Evolutionary conservation across 2,888 invertebrate genomes (phyloP).

Genomic region (Athalia circularis): DNA sequence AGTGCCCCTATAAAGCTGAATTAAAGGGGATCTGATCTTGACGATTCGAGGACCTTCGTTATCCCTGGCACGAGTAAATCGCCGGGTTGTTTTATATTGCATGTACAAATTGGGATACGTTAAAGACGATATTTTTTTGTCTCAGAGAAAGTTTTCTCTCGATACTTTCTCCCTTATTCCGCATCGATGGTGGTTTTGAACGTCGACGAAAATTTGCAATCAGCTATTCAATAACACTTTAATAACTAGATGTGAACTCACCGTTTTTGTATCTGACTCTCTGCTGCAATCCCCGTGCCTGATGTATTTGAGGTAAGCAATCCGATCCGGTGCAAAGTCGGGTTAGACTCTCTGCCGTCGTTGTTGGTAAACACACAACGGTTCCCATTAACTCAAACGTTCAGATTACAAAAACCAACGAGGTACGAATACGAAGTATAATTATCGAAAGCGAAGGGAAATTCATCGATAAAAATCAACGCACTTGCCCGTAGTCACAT

Average conservation of each 20-base stretch:
- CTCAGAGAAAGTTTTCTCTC: not conserved
- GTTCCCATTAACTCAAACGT: slow-evolving; percentile 34
- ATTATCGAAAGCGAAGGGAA: not conserved
- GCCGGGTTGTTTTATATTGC: no score
- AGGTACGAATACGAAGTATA: not conserved
- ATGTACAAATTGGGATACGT: not conserved
- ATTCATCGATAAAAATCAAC: not conserved
- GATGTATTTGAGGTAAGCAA: slow-evolving; percentile 16
- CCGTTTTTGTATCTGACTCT: slow-evolving; percentile 16
- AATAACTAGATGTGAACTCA: not conserved
- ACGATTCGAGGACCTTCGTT: no score
- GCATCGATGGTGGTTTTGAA: not conserved
- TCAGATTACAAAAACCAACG: not conserved
- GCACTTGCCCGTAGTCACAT: not conserved
- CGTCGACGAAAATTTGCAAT: no score
- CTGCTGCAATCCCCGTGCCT: not conserved
- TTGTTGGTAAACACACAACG: slow-evolving; percentile 29
- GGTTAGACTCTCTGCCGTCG: slow-evolving; percentile 19
- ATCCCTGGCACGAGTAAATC: no score
- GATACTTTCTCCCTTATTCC: not conserved
- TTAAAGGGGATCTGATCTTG: no score
- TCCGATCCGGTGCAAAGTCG: slow-evolving; percentile 30
- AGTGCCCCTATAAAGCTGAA: no score
- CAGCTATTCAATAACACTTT: not conserved
- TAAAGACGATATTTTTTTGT: not conserved